Conservation (phyloP, 2,888 invertebrate species). For the Tenthredo scrophulariae region DNA sequence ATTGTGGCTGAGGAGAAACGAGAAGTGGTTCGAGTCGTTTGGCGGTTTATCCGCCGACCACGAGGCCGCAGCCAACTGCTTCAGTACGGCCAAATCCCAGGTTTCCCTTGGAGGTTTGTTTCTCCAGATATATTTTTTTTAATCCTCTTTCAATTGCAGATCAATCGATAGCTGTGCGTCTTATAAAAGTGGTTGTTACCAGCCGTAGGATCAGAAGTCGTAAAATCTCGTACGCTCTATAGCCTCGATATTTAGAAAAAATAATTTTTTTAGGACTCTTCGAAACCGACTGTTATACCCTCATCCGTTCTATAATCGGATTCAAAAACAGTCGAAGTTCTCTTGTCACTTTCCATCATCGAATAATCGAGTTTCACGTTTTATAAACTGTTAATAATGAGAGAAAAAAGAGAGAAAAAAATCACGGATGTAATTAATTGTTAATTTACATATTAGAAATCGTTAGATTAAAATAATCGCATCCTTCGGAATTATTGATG, state of each 20-base stretch:
- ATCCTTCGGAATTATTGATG: not conserved
- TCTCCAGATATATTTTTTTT: not conserved
- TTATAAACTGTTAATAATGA: not conserved
- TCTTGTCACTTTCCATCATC: not conserved
- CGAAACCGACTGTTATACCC: not conserved
- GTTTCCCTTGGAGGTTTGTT: slow-evolving; percentile 68
- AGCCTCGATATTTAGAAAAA: not conserved
- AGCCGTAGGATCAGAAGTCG: not conserved
- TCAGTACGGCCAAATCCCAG: slow-evolving; percentile 68
- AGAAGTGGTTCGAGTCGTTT: slow-evolving; percentile 68
- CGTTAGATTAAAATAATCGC: not conserved
- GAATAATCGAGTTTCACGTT: not conserved
- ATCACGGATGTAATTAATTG: not conserved
- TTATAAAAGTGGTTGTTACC: not conserved
- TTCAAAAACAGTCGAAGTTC: not conserved
- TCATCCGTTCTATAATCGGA: not conserved
- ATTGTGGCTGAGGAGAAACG: slow-evolving; percentile 67
- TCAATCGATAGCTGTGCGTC: not conserved
- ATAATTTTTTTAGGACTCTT: not conserved
- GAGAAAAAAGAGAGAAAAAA: not conserved
- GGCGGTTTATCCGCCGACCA: slow-evolving; percentile 61
- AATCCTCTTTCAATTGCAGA: not conserved
- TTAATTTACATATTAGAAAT: not conserved
- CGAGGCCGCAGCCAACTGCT: slow-evolving; percentile 62
- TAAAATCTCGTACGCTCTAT: not conserved